A percentile compares a stretch with the other conserved stretches of the same genome.
Evolutionary conservation across 2,888 invertebrate species (phyloP).

Genomic region (Chesias legatella): DNA sequence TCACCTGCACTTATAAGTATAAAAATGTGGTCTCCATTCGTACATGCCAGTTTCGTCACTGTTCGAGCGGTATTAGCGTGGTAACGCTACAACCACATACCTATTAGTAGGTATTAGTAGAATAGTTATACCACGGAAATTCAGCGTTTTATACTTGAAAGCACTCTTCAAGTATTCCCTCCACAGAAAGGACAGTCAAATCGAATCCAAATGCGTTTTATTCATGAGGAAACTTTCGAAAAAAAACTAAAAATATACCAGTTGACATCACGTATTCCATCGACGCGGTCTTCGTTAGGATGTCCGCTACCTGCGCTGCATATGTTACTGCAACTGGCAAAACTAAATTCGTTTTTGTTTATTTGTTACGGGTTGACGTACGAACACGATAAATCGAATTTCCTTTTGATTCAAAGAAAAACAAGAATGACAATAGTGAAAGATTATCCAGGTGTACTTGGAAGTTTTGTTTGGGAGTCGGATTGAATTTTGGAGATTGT

Average conservation of each 20-base stretch:
- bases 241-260: constrained; percentile 39
- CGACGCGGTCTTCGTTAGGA: constrained; percentile 70
- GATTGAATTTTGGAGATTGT: constrained; percentile 1
- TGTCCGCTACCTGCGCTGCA: constrained; percentile 73
- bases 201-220: constrained; percentile 38
- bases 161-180: neutral
- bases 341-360: constrained; percentile 71
- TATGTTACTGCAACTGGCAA: constrained; percentile 64
- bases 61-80: too few relatives aligned
- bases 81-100: too few relatives aligned
- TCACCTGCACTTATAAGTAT: too few relatives aligned
- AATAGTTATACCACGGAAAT: too few relatives aligned
- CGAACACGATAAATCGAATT: constrained; percentile 69
- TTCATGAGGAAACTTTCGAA: constrained; percentile 18
- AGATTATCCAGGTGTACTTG: constrained; percentile 17
- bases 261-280: constrained; percentile 68
- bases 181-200: constrained; percentile 13
- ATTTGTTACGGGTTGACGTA: constrained; percentile 69
- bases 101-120: too few relatives aligned
- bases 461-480: constrained; percentile 3
- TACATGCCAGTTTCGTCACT: too few relatives aligned
- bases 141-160: too few relatives aligned
- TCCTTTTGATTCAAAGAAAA: constrained; percentile 67
- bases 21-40: too few relatives aligned
- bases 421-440: constrained; percentile 40